These are phyloP conservation scores for Micronycteris hirsuta DNA, from an alignment of 2,113 vertebrate species.

Conservation along the genomic window DNA sequence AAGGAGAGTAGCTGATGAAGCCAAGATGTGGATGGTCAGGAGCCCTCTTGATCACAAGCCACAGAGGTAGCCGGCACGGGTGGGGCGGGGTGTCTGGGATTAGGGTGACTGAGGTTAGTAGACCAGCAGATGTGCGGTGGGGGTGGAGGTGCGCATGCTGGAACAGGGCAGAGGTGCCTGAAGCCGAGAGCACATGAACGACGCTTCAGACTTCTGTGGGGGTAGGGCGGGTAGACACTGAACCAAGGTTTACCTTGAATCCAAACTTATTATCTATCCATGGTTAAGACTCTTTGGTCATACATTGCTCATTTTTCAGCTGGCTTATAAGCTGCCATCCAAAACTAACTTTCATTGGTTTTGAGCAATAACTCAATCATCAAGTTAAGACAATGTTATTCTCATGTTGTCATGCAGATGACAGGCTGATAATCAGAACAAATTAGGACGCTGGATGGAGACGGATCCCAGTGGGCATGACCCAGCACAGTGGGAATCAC, in stretches of 20 bases:
- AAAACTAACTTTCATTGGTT: neutral
- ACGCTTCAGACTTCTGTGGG: neutral
- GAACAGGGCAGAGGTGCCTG: neutral
- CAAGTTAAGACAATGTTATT: neutral
- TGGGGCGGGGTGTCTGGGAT: neutral
- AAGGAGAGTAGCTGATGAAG: neutral
- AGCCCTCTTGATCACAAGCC: neutral
- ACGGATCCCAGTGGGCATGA: too few relatives aligned
- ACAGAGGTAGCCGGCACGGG: neutral
- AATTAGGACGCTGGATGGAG: neutral
- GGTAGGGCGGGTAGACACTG: fast-evolving
- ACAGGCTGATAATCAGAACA: neutral
- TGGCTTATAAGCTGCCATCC: neutral
- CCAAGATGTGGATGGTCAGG: neutral
- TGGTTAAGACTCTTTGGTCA: too few relatives aligned
- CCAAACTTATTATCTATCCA: neutral
- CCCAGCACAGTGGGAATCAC: neutral
- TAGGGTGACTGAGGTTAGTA: fast-evolving
- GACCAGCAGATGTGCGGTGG: fast-evolving
- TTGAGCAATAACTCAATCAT: neutral
- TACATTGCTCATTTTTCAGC: too few relatives aligned
- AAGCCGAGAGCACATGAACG: neutral
- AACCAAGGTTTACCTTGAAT: neutral
- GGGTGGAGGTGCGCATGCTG: fast-evolving
- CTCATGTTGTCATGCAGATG: neutral